Conservation (phyloP, 2,113 vertebrate species). For the Elgaria multicarinata region DNA sequence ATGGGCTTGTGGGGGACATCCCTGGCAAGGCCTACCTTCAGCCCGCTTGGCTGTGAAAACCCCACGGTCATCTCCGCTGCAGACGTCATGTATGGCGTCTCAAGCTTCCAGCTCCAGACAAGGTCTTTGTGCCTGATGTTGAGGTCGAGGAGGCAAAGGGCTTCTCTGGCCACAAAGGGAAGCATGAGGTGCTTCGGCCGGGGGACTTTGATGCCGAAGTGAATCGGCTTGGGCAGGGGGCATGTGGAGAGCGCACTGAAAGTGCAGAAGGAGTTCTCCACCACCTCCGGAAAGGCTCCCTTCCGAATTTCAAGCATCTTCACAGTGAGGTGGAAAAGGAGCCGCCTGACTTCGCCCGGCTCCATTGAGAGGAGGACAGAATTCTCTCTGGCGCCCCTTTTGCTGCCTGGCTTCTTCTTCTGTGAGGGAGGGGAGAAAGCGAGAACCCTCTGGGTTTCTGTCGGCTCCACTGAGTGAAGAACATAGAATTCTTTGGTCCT, state of each 20-base stretch:
- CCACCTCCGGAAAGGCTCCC: not conserved
- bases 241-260: not conserved
- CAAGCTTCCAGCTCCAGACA: not conserved
- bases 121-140: conserved; percentile 13
- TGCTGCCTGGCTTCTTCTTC: not conserved
- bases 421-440: rapidly evolving
- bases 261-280: not conserved
- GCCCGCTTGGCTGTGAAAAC: not conserved
- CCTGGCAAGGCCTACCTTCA: too few species aligned
- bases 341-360: not conserved
- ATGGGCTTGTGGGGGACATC: not conserved
- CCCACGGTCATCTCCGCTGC: too few species aligned
- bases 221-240: conserved; percentile 1
- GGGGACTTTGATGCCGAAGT: not conserved
- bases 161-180: not conserved
- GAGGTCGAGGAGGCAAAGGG: not conserved
- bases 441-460: not conserved
- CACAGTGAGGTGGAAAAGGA: not conserved
- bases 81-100: not conserved
- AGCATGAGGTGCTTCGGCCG: not conserved
- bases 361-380: not conserved
- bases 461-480: not conserved
- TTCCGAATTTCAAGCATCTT: conserved; percentile 3
- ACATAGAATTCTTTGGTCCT: not conserved
- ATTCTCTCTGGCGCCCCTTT: too few species aligned